Percentiles rank a stretch among this genome's conserved stretches.
These are phyloP conservation scores for Pachyseris speciosa DNA, from an alignment of 64 coral and sea anemone species.

Conservation along the genomic window DNA sequence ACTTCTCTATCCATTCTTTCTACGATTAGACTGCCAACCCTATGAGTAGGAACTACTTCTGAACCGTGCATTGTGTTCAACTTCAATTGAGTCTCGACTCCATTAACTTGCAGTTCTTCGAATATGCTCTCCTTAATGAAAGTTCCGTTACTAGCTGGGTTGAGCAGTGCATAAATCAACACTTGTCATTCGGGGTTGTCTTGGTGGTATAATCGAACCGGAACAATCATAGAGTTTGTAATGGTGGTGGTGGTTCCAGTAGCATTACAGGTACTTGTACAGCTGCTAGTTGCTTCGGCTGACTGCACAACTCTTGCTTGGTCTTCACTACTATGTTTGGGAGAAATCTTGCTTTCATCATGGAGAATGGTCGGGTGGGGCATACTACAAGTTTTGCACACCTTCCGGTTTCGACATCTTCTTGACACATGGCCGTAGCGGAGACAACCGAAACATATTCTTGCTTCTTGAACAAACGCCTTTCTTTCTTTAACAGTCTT, in stretches of 20 bases:
- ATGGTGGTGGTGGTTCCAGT: not conserved
- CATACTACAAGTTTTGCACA: slow-evolving; percentile 28
- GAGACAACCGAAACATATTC: slow-evolving; percentile 60
- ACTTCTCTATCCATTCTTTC: slow-evolving; percentile 24
- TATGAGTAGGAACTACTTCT: slow-evolving; percentile 29
- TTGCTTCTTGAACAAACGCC: slow-evolving; percentile 16
- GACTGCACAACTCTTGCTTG: not conserved
- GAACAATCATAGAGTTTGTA: slow-evolving; percentile 33
- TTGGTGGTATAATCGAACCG: slow-evolving; percentile 40
- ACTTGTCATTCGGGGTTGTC: slow-evolving; percentile 12
- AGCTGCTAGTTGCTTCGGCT: slow-evolving; percentile 42
- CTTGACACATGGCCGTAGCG: slow-evolving; percentile 35
- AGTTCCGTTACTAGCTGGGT: slow-evolving; percentile 52
- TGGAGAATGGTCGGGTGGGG: not conserved
- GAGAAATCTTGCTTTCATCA: not conserved
- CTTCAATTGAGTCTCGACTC: slow-evolving; percentile 39
- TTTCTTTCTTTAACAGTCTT: slow-evolving; percentile 29
- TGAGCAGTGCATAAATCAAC: slow-evolving; percentile 64
- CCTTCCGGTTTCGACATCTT: slow-evolving; percentile 15
- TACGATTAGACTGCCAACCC: slow-evolving; percentile 12
- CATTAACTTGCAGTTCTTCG: slow-evolving; percentile 20
- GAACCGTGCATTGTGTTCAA: slow-evolving; percentile 62
- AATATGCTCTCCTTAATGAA: slow-evolving; percentile 28
- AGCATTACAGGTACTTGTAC: slow-evolving; percentile 43
- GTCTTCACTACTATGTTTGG: slow-evolving; percentile 12